Conservation (phyloP, 2,888 invertebrate genomes). For the Acrobasis repandana region DNA sequence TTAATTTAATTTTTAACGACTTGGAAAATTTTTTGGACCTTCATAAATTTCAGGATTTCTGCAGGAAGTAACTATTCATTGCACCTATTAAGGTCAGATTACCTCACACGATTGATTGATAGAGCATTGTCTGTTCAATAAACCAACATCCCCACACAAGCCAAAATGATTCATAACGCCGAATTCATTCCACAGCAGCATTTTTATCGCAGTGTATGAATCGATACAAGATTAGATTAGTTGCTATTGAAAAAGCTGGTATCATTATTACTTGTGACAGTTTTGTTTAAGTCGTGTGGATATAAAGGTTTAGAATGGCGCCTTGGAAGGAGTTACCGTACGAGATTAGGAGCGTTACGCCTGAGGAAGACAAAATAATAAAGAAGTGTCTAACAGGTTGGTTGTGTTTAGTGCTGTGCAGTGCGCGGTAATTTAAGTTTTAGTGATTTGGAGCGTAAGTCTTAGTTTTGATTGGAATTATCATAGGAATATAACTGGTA, state of each 20-base stretch:
- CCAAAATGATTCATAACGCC: neutral
- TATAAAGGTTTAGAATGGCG: constrained; percentile 48
- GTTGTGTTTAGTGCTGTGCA: constrained; percentile 41
- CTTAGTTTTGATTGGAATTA: too few relatives aligned
- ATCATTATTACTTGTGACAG: neutral
- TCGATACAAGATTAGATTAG: constrained; percentile 38
- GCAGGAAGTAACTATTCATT: too few relatives aligned
- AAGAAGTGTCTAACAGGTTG: constrained; percentile 70
- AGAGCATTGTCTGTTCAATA: neutral
- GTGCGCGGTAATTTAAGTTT: constrained; percentile 14
- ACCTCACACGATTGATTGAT: too few relatives aligned
- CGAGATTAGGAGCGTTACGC: constrained; percentile 57
- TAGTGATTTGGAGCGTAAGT: neutral
- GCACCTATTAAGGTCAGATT: too few relatives aligned
- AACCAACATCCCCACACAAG: neutral
- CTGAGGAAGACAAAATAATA: constrained; percentile 67
- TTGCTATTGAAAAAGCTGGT: constrained; percentile 35
- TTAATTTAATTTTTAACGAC: too few relatives aligned
- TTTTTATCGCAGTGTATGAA: constrained; percentile 16
- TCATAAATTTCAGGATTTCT: too few relatives aligned
- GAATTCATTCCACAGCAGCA: neutral
- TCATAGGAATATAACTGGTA: too few relatives aligned
- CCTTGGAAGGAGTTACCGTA: constrained; percentile 64
- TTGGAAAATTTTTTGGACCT: too few relatives aligned
- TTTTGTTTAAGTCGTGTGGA: constrained; percentile 18